Evolutionary conservation across 1,140 invertebrate genomes (phyloP), one percentile per base, ranked within the genome.

Genomic region (Propsilocerus akamusi): DNA sequence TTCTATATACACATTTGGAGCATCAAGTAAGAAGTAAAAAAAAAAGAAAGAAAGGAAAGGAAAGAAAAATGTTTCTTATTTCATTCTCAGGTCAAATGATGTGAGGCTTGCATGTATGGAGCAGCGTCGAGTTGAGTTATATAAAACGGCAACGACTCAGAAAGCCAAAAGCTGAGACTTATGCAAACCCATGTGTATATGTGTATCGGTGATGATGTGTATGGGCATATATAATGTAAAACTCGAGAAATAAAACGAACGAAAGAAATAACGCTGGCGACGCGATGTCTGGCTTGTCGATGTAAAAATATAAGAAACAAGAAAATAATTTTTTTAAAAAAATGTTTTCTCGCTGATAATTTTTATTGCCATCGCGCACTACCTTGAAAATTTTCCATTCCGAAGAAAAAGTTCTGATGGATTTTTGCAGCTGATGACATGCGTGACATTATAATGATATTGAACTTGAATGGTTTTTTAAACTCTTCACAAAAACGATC

Each of bases 351-450:
- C 14, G 6, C 14, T 41, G 34, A 41, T 17, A 41, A 41, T n/a
- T n/a, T n/a, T n/a, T n/a, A n/a, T 20, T 41, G 17, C 5, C 28
- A 41, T 14, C 34, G 17, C 4, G 10, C 34, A 17, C 14, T 41
- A 41, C 34, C 34, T 41, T 41, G 34, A 41, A 41, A 41, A 41
- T 41, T 41, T 41, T 41, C 14, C 34, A 22, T 41, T 41, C 17
- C 5, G 2, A 41, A 20, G 34, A 20, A 20, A 41, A 41, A 41
- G 17, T 20, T 7, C 14, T 12, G 17, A 8, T 8, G 22, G 17
- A 20, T 41, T 41, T 20, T 41, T n/a, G n/a, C 14, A 41, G 10
- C 17, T 41, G 34, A 12, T 17, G 11, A 37, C 34, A 12, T 17
- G 6, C n/a, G 6, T 17, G 11, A n/a, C n/a, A n/a, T n/a, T n/a